Evolutionary conservation across 2,113 vertebrate genomes (phyloP), one percentile per base, ranked within the genome.

Genomic region (Triplophysa siluroides): DNA sequence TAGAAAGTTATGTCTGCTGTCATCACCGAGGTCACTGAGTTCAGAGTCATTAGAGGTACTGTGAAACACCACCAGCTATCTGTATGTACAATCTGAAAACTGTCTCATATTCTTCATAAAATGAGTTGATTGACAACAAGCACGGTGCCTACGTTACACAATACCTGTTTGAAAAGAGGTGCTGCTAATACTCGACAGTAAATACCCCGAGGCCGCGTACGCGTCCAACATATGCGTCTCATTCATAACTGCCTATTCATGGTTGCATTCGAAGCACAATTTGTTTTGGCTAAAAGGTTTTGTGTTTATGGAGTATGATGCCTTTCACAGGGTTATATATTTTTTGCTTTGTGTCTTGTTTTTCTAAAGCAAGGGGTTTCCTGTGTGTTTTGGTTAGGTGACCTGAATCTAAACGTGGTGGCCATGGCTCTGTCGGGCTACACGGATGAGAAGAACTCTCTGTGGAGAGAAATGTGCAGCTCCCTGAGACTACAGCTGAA

Each of bases 381-480:
- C 14, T 41, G 54, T 65, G 8, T 60, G 14, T 38, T 58, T 10
- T 75, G 52, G 74, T 86, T 85, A 99, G 98, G 96, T 68, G 96
- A 99, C 88, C 90, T 98, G 89, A 99, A 99, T 90, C 93, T 99
- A 80, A 99, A 98, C n/a, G 97, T 99, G 26, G 98, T 99, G 73
- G 97, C 97, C 80, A 99, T 99, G 98, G 98, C 97, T 66, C 88
- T 99, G 33, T 99, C 98, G 0, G 98, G 98, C 63, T 97, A 99
- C 87, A 99, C 97, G 0, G 96, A 99, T 21, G 98, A 99, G 88
- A 97, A 97, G 90, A 94, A 94, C 24, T 99, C 98, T 7, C 93
- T 99, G 75, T 99, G 97, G 98, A 93, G 97, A 86, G 98, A 99
- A 90, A 99, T 99, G 98, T 99, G 97, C 90, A 96, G 97, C 90